Conservation (phyloP, 1,140 invertebrate genomes). For the Mactra quadrangularis region DNA sequence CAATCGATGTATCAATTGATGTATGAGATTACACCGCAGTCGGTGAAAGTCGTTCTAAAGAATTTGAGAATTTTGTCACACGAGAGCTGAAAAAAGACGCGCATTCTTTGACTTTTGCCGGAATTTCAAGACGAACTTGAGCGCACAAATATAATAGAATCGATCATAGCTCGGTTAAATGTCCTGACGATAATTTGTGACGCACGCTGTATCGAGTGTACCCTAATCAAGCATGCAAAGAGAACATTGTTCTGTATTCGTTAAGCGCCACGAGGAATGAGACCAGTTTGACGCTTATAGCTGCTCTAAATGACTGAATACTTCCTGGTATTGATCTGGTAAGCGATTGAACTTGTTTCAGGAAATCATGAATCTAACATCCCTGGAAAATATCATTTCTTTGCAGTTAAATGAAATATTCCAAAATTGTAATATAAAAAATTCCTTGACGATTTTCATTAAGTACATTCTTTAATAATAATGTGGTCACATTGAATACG, state of each 20-base stretch:
- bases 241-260: constrained; percentile 30
- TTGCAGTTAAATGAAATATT: no score
- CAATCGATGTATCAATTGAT: constrained; percentile 62
- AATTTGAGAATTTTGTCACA: constrained; percentile 14
- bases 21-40: constrained; percentile 53
- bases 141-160: constrained; percentile 34
- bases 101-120: constrained; percentile 13
- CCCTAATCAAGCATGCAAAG: constrained; percentile 15
- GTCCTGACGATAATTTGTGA: background rate
- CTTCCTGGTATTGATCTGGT: constrained; percentile 23
- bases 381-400: no score
- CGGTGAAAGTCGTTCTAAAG: constrained; percentile 18
- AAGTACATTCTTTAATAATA: no score
- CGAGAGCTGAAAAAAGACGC: constrained; percentile 1
- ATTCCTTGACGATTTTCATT: no score
- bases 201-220: background rate
- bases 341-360: background rate
- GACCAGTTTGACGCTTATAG: constrained; percentile 14
- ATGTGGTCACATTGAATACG: no score
- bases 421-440: no score
- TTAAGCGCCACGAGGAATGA: background rate
- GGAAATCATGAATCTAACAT: no score
- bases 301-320: constrained; percentile 38
- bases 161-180: background rate
- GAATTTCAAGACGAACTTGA: constrained; percentile 14